Conservation (phyloP, 2,113 vertebrate species). For the Gadus macrocephalus region DNA sequence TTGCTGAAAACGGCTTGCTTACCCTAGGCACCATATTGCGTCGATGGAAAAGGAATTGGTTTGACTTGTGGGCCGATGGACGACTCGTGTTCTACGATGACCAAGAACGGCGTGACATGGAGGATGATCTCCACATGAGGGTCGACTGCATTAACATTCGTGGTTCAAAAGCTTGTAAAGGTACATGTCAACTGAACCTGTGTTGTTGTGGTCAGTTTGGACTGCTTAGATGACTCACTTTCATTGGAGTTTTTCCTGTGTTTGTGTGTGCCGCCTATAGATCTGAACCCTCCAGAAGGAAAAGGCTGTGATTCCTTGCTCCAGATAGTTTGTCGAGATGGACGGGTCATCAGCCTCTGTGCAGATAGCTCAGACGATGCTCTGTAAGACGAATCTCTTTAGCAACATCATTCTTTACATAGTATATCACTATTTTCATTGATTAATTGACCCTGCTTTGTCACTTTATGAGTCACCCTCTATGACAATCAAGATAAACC, state of each 20-base stretch:
- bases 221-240: background rate
- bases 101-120: constrained; percentile 80
- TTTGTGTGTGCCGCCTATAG: constrained; percentile 53
- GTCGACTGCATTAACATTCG: constrained; percentile 90
- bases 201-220: no score
- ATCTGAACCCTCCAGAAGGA: constrained; percentile 87
- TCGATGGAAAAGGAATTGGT: constrained; percentile 97
- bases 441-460: no score
- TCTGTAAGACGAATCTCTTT: constrained; percentile 73
- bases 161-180: constrained; percentile 80
- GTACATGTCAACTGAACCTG: constrained; percentile 55
- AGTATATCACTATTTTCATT: no score
- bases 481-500: background rate
- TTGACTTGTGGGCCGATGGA: constrained; percentile 91
- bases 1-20: background rate
- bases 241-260: constrained; percentile 12
- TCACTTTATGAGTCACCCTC: background rate
- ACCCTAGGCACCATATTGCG: constrained; percentile 85
- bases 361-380: constrained; percentile 92
- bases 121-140: constrained; percentile 90
- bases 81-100: constrained; percentile 89
- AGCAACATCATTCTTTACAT: no score
- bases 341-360: constrained; percentile 87
- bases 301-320: constrained; percentile 84
- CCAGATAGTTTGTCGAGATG: constrained; percentile 91